Conservation (phyloP, 2,888 invertebrate genomes). For the Xylocampa areola region DNA sequence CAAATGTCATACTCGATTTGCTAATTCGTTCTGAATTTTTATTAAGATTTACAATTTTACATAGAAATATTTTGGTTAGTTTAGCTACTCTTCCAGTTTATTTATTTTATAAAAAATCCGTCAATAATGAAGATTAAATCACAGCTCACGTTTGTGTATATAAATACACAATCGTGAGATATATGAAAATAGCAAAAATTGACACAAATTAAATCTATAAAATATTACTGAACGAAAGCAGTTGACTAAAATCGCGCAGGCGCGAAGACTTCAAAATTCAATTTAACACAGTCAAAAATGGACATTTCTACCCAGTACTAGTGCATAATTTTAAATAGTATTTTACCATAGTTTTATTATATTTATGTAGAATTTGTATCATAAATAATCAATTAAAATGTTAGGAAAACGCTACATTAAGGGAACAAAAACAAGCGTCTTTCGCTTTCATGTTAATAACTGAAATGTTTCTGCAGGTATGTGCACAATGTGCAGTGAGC, state of each 20-base stretch:
- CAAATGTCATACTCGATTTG: no score
- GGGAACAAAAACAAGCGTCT: constrained; percentile 77
- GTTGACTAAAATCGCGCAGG: constrained; percentile 57
- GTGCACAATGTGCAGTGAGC: constrained; percentile 52
- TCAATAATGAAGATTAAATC: no score
- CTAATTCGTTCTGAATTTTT: no score
- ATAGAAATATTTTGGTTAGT: no score
- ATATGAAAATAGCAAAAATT: neutral
- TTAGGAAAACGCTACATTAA: constrained; percentile 69
- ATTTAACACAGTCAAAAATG: no score
- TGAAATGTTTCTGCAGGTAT: constrained; percentile 88
- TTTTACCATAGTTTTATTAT: constrained; percentile 62
- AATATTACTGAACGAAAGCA: constrained; percentile 38
- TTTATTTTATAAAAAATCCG: no score
- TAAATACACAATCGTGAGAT: no score
- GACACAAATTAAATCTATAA: no score
- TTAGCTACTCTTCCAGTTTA: no score
- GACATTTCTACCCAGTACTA: constrained; percentile 58
- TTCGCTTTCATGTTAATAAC: constrained; percentile 78
- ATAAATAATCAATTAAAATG: constrained; percentile 76
- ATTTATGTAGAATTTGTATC: constrained; percentile 68
- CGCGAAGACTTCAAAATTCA: constrained; percentile 69
- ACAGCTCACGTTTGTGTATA: no score
- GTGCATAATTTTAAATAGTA: constrained; percentile 60
- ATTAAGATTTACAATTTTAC: no score